phyloP scores from a whole-genome alignment of 2,113 vertebrate species.

The western clawed frog (Xenopus tropicalis) region UCB_Xtro_10.0 CM004451.2:10934501-10935000 shows the following conservation, averaged over 20 bases:
- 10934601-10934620: constrained; percentile 1
- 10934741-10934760: constrained; percentile 79
- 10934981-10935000: constrained; percentile 1
- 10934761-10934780: not conserved
- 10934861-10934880: not conserved
- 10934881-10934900: not conserved
- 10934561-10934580: not conserved
- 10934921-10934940: not conserved
- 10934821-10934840: not conserved
- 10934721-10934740: constrained; percentile 84
- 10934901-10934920: no score
- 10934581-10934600: constrained; percentile 21
- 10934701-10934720: constrained; percentile 84
- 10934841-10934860: constrained; percentile 5
- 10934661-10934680: constrained; percentile 10
- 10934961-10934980: not conserved
- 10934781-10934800: not conserved
- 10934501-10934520: constrained; percentile 8
- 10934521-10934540: constrained; percentile 9
- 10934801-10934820: constrained; percentile 6
- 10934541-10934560: not conserved
- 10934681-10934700: constrained; percentile 65
- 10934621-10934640: not conserved
- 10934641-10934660: not conserved
- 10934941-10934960: not conserved